Evolutionary conservation across 2,888 invertebrate species (phyloP).

Genomic region (Eristalis arbustorum): DNA sequence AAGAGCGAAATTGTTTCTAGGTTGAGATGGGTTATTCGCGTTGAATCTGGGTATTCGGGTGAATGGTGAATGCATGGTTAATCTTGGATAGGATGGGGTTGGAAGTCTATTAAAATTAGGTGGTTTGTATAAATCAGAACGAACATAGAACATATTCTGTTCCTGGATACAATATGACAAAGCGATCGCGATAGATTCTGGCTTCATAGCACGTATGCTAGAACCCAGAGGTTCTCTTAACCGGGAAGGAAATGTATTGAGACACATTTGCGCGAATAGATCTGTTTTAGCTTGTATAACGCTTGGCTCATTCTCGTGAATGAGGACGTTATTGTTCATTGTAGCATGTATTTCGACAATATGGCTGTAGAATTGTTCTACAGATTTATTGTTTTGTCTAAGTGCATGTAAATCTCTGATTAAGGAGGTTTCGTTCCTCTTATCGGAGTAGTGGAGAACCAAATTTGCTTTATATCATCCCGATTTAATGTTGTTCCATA

Average conservation of each 20-base stretch:
- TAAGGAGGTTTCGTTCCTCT: too few relatives aligned
- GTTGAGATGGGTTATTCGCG: neutral
- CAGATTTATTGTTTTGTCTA: too few relatives aligned
- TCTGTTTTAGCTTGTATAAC: constrained; percentile 67
- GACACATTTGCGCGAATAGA: constrained; percentile 69
- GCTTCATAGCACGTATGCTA: constrained; percentile 70
- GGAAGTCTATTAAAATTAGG: too few relatives aligned
- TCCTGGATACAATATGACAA: constrained; percentile 1
- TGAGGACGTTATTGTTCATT: constrained; percentile 63
- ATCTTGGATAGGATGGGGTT: too few relatives aligned
- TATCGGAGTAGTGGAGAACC: too few relatives aligned
- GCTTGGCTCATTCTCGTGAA: constrained; percentile 63
- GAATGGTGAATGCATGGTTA: too few relatives aligned
- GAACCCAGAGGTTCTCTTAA: constrained; percentile 70
- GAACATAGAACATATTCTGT: neutral
- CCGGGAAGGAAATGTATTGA: constrained; percentile 65
- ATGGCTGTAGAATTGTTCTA: constrained; percentile 56
- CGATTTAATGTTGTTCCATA: too few relatives aligned
- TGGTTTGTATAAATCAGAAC: too few relatives aligned
- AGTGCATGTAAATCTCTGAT: too few relatives aligned
- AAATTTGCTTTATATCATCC: neutral
- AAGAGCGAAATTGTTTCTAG: neutral
- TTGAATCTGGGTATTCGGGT: too few relatives aligned
- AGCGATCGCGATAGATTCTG: constrained; percentile 37
- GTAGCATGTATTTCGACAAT: constrained; percentile 70